A percentile compares a stretch with the other conserved stretches of the same genome.
Evolutionary conservation across 35 echinoderm and acorn worm genomes (phyloP).

Genomic region (Hemicentrotus pulcherrimus): DNA sequence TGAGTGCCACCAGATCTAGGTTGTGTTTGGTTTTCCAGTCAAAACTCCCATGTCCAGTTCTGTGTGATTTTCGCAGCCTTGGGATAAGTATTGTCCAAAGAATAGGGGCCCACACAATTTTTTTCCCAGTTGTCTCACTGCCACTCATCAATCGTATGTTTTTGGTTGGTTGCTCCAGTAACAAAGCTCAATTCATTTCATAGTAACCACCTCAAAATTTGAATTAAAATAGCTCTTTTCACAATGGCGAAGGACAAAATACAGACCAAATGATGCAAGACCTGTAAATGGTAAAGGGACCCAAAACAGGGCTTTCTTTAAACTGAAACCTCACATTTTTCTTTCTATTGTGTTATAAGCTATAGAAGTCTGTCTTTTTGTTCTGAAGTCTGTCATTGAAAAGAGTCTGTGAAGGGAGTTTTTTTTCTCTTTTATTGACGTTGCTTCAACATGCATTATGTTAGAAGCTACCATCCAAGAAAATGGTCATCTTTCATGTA

Average conservation of each 20-base stretch:
- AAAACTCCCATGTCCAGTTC: neutral
- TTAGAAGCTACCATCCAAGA: neutral
- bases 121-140: neutral
- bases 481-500: neutral
- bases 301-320: neutral
- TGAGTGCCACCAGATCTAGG: neutral
- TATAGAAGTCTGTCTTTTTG: neutral
- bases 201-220: slow-evolving; percentile 3
- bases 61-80: neutral
- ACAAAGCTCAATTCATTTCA: neutral
- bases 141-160: neutral
- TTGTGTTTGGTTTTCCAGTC: neutral
- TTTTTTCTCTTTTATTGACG: neutral
- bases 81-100: neutral
- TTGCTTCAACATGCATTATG: neutral
- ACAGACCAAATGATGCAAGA: neutral
- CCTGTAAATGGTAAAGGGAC: neutral
- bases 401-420: neutral
- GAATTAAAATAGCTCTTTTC: slow-evolving; percentile 4
- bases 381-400: neutral
- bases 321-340: neutral
- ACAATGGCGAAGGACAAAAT: neutral
- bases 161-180: neutral
- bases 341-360: neutral
- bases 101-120: neutral